Evolutionary conservation across 2,888 invertebrate species (phyloP).

Genomic region (Ceratothoa steindachneri): DNA sequence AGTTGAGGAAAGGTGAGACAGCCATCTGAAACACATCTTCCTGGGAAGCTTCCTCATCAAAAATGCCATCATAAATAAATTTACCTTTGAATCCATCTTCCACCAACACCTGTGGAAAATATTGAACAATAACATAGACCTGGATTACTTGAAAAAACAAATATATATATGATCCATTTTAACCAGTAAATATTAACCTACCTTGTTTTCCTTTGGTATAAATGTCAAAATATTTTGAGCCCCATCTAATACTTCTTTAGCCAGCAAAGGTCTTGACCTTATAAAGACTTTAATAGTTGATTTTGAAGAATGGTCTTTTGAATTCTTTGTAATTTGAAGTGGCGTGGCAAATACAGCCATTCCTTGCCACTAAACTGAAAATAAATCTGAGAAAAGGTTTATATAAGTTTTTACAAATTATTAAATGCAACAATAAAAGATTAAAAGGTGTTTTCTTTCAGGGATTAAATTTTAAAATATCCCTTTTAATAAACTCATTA

Average conservation of each 20-base stretch:
- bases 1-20: slow-evolving; percentile 66
- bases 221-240: background rate
- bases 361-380: no score
- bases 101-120: slow-evolving; percentile 18
- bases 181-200: no score
- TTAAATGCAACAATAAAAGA: no score
- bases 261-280: background rate
- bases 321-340: background rate
- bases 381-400: no score
- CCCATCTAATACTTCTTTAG: slow-evolving; percentile 4
- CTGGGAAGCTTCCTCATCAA: slow-evolving; percentile 65
- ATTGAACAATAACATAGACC: background rate
- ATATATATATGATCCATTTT: no score
- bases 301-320: background rate
- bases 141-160: background rate
- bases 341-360: background rate
- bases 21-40: slow-evolving; percentile 68
- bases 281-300: background rate
- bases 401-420: no score
- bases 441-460: no score
- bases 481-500: no score
- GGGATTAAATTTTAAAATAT: no score
- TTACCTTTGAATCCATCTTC: slow-evolving; percentile 60
- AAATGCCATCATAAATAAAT: slow-evolving; percentile 80
- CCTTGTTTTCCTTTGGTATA: background rate